Conservation (phyloP, 2,113 vertebrate genomes). For the Melanerpes aurifrons region DNA sequence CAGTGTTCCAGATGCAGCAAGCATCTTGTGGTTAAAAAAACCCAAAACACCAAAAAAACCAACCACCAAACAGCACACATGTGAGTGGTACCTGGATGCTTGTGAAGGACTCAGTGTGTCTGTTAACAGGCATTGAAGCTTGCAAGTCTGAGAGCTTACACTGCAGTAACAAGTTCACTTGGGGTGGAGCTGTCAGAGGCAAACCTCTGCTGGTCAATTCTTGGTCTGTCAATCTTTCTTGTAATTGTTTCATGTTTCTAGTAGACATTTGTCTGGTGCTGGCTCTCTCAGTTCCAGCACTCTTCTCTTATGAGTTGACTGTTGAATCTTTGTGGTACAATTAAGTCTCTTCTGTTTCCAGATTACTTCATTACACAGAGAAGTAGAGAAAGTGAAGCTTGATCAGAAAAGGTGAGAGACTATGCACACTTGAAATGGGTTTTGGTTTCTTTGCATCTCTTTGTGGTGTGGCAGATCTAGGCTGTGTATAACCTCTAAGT, state of each 20-base stretch:
- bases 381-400: constrained; percentile 97
- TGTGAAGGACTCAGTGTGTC: not conserved
- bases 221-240: not conserved
- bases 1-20: not conserved
- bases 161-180: not conserved
- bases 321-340: fast-evolving
- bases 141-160: not conserved
- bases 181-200: not conserved
- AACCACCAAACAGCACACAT: fast-evolving
- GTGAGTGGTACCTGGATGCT: not conserved
- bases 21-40: not conserved
- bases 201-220: not conserved
- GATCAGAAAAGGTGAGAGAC: constrained; percentile 87
- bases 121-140: not conserved
- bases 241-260: not conserved
- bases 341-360: constrained; percentile 14
- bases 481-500: fast-evolving
- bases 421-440: fast-evolving
- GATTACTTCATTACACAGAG: constrained; percentile 93
- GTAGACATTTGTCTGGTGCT: not conserved
- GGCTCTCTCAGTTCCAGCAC: not conserved
- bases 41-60: too few relatives aligned
- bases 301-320: not conserved
- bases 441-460: not conserved
- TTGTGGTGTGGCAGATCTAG: not conserved